Conservation (phyloP, 2,888 invertebrate species). For the Leptinotarsa tumamoca region DNA sequence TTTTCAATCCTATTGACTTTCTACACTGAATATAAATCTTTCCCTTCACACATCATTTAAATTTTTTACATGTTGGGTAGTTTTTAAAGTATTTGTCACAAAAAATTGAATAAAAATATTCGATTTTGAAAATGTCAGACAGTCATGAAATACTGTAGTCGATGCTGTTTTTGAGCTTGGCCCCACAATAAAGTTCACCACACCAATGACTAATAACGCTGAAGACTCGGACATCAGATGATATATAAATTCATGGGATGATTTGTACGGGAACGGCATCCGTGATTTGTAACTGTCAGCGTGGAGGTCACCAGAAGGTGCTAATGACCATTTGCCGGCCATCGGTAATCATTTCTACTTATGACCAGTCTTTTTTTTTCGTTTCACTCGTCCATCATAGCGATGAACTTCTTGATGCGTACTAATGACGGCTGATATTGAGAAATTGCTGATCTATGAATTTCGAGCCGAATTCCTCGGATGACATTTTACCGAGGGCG, state of each 20-base stretch:
- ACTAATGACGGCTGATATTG: constrained; percentile 28
- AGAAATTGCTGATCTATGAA: constrained; percentile 20
- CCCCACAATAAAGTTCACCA: neutral
- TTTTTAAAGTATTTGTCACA: no score
- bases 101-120: no score
- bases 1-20: no score
- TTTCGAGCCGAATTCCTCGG: neutral
- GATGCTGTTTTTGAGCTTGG: neutral
- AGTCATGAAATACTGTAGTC: neutral
- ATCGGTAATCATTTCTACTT: constrained; percentile 26
- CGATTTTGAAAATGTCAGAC: no score
- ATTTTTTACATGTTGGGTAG: no score
- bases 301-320: constrained; percentile 25
- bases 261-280: constrained; percentile 19
- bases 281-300: constrained; percentile 28
- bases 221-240: constrained; percentile 14
- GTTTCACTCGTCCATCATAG: constrained; percentile 1
- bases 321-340: constrained; percentile 28
- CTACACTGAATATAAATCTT: no score
- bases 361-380: constrained; percentile 21
- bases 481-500: constrained; percentile 4
- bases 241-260: constrained; percentile 25
- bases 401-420: constrained; percentile 23
- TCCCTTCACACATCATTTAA: no score
- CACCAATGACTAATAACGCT: constrained; percentile 9